Conservation (phyloP, 2,113 vertebrate genomes). For the Herpetotheres cachinnans region DNA sequence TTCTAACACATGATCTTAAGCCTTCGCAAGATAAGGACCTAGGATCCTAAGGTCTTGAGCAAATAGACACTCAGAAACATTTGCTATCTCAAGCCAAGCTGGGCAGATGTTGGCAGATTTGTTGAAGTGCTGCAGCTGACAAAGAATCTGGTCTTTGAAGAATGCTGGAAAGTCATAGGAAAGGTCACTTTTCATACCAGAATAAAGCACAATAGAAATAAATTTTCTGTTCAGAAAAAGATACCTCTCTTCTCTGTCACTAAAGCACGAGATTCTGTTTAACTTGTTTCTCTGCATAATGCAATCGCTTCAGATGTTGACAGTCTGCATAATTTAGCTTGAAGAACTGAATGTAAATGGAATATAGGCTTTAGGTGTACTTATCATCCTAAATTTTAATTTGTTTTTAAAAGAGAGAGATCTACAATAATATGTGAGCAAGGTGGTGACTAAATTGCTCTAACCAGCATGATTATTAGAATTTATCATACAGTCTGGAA, state of each 20-base stretch:
- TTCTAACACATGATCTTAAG: neutral
- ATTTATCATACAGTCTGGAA: neutral
- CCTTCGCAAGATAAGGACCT: neutral
- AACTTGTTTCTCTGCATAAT: neutral
- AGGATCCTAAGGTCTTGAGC: neutral
- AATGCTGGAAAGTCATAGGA: neutral
- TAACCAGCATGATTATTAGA: neutral
- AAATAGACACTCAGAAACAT: neutral
- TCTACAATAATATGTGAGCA: neutral
- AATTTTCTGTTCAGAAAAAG: neutral
- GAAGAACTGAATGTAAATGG: neutral
- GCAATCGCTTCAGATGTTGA: neutral
- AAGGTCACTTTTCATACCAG: conserved; percentile 32
- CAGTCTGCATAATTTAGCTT: neutral
- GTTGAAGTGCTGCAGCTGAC: neutral
- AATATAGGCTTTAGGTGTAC: neutral
- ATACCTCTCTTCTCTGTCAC: neutral
- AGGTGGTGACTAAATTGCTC: neutral
- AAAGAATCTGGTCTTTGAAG: neutral
- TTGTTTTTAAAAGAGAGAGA: neutral
- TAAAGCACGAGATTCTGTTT: neutral
- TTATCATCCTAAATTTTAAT: neutral
- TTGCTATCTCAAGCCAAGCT: neutral
- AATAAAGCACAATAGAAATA: conserved; percentile 9
- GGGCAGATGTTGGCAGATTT: neutral